Evolutionary conservation across 2,113 vertebrate genomes (phyloP).

Genomic region (Leptobrachium leishanense): DNA sequence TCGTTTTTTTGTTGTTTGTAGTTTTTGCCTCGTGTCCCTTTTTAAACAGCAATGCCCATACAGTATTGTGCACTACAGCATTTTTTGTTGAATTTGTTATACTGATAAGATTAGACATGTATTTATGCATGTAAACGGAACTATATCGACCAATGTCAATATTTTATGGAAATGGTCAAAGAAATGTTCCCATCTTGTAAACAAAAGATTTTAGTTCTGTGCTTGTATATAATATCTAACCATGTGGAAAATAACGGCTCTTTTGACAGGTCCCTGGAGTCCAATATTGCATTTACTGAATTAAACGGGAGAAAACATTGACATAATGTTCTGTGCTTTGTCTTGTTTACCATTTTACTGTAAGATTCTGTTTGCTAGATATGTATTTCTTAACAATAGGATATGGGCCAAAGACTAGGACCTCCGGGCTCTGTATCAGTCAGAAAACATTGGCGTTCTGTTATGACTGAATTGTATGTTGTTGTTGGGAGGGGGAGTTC

Average conservation of each 20-base stretch:
- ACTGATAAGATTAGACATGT: too few species aligned
- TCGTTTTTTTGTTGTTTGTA: too few species aligned
- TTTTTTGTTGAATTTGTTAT: too few species aligned
- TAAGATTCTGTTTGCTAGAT: slow-evolving; percentile 10
- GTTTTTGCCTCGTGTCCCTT: too few species aligned
- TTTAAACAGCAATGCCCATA: too few species aligned
- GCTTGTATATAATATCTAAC: background rate
- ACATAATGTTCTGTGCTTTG: slow-evolving; percentile 14
- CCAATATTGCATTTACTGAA: background rate
- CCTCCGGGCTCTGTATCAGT: background rate
- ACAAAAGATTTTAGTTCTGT: too few species aligned
- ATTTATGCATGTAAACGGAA: too few species aligned
- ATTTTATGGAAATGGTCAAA: too few species aligned
- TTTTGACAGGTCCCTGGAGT: background rate
- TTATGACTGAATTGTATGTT: background rate
- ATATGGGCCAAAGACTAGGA: slow-evolving; percentile 3
- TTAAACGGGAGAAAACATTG: background rate
- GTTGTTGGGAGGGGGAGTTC: too few species aligned
- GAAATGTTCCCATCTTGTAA: too few species aligned
- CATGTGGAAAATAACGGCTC: background rate
- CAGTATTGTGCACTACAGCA: too few species aligned
- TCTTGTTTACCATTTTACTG: background rate
- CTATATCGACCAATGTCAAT: too few species aligned
- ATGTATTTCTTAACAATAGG: background rate
- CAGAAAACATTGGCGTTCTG: background rate